phyloP scores from a whole-genome alignment of 2,888 invertebrate species.

The Amphipyra berbera region DNA sequence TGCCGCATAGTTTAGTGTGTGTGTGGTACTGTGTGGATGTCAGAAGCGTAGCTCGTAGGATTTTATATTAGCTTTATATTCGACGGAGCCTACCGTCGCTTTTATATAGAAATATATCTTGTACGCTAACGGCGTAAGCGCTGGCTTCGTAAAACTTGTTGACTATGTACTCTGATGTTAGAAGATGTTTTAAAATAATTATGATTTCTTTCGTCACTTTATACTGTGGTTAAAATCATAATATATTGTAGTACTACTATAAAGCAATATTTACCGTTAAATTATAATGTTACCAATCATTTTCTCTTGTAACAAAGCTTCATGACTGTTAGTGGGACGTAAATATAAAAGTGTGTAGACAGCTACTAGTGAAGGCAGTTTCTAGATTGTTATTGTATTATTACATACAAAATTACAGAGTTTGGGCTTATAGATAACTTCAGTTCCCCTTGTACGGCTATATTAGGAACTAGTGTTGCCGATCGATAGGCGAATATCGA shows the following conservation, averaged over 20 bases:
- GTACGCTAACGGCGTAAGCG: background rate
- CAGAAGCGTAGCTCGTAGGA: conserved; percentile 41
- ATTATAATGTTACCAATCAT: conserved; percentile 12
- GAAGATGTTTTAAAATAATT: background rate
- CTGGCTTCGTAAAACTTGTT: conserved; percentile 11
- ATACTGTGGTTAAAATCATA: conserved; percentile 2
- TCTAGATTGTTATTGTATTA: conserved; percentile 28
- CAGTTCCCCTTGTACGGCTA: no score
- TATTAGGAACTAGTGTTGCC: no score
- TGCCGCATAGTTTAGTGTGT: conserved; percentile 17
- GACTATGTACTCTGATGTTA: conserved; percentile 2
- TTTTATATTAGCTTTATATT: conserved; percentile 43
- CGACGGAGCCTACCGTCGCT: background rate
- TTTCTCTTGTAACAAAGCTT: conserved; percentile 27
- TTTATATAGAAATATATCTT: background rate
- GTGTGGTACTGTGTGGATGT: conserved; percentile 19
- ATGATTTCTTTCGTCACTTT: conserved; percentile 4
- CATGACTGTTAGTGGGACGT: conserved; percentile 28
- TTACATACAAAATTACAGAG: background rate
- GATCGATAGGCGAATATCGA: no score
- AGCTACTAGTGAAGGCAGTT: conserved; percentile 13
- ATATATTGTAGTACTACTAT: background rate
- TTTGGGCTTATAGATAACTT: conserved; percentile 10
- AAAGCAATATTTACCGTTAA: conserved; percentile 1
- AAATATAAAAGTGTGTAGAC: conserved; percentile 3